Evolutionary conservation across 2,797 vertebrate genomes (phyloP).

Genomic region (Sebastes kiyomatsui): DNA sequence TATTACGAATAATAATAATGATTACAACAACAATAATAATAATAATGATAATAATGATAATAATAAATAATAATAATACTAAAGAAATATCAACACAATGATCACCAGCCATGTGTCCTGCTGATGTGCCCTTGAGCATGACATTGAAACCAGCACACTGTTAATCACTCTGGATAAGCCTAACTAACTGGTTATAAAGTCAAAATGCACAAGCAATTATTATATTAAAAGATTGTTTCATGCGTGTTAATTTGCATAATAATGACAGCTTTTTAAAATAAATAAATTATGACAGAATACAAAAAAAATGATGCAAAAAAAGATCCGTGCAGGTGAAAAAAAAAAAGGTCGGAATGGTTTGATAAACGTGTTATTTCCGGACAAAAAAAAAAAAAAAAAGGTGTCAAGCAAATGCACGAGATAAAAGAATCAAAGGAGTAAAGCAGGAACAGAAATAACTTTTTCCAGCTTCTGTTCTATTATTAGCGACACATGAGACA

Average conservation of each 20-base stretch:
- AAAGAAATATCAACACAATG: not conserved
- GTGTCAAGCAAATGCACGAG: not conserved
- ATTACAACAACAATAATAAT: too few species aligned
- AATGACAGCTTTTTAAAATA: not conserved
- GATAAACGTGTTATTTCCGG: not conserved
- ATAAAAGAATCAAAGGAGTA: not conserved
- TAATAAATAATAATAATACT: too few species aligned
- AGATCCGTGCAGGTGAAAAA: not conserved
- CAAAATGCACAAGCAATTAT: not conserved
- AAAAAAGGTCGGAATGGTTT: not conserved
- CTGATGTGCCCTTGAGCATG: constrained; percentile 20
- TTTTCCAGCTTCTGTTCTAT: not conserved
- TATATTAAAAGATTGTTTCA: not conserved
- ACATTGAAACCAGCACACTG: constrained; percentile 11
- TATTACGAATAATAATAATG: too few species aligned
- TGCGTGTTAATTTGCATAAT: not conserved
- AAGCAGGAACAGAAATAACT: constrained; percentile 35
- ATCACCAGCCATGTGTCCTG: not conserved
- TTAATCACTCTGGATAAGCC: not conserved
- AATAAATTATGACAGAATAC: not conserved
- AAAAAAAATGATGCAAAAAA: not conserved
- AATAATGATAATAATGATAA: too few species aligned
- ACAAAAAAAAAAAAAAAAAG: not conserved
- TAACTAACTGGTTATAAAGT: not conserved
- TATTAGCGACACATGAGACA: constrained; percentile 5